Base-by-base conservation (phyloP, 2,113 vertebrate genomes). In the Pagrus major region DNA sequence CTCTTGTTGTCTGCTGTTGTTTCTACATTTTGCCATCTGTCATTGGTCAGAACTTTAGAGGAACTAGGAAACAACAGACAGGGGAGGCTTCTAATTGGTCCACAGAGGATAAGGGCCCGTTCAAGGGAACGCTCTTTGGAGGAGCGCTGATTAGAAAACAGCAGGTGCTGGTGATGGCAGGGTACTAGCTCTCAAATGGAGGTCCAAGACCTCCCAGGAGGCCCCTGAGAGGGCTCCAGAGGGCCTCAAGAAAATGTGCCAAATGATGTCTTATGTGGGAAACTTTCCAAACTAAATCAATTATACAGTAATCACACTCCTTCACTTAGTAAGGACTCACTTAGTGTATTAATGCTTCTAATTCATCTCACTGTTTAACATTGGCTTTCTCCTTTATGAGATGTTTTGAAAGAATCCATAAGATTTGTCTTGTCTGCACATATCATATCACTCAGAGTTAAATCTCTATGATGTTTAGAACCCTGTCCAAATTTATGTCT, bases 41-140 rank as follows among this genome's bases (percentile, higher is more conserved):
- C 87, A 90, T 90, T 89, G 86, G 89, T 89, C 79, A 84, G 84
- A 90, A 86, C 86, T 91, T 88, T 54, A 83, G 64, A 89, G 31
- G 63, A 87, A 83, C 16, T 71, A 73, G 80, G 84, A 88, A 89
- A 92, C 83, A 78, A 78, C 76, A 87, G 78, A 75, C 74, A 78
- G 25, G 56, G 66, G 31, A 84, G 67, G 42, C 81, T 73, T 91
- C 78, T 91, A 92, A 93, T 93, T 93, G 89, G 90, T 80, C 92
- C 87, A 51, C 68, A 51, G 92, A 91, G 92, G 79, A 90, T 92
- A 82, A 49, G 60, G 69, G 55, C 67, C 49, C 60, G 78, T 81
- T 87, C 59, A 83, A 84, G 60, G 60, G 25, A 89, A 37, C 51
- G 27, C 41, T 82, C 59, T 85, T 79, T 83, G 77, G 59, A 83